Conservation (phyloP, 1,140 invertebrate species). For the Andrena cerasifolii region DNA sequence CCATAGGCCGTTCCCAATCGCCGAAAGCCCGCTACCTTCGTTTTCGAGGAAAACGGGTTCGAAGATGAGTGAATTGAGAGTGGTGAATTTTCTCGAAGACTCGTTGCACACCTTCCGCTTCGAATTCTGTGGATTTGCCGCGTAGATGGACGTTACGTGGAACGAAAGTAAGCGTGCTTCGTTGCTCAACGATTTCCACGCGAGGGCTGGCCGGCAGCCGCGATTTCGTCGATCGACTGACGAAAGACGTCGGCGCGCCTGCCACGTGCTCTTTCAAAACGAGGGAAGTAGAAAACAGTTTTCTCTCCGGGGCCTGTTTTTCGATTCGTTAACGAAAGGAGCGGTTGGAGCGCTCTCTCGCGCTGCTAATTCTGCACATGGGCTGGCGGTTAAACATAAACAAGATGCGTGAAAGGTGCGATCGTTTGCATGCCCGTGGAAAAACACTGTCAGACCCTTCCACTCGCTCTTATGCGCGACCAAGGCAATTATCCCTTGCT, state of each 20-base stretch:
- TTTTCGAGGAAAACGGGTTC: background rate
- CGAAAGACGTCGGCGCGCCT: conserved; percentile 1
- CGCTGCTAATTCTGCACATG: background rate
- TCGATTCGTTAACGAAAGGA: background rate
- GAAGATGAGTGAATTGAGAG: no score
- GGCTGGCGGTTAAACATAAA: background rate
- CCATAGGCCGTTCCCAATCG: no score
- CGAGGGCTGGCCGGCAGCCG: background rate
- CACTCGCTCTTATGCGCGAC: background rate
- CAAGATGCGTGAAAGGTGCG: background rate
- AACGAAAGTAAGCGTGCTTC: conserved; percentile 30
- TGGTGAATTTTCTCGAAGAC: no score
- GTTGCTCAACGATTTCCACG: conserved; percentile 7
- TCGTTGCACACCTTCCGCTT: no score
- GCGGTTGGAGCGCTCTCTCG: background rate
- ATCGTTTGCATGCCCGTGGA: background rate
- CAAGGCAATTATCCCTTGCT: no score
- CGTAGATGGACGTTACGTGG: conserved; percentile 10
- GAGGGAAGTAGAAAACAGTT: background rate
- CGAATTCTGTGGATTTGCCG: conserved; percentile 24
- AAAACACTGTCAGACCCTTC: background rate
- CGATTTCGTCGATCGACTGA: conserved; percentile 33
- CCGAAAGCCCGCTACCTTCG: no score
- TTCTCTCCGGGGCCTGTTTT: background rate
- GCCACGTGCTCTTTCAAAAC: conserved; percentile 8